Percentiles rank a stretch among this genome's conserved stretches.
These are phyloP conservation scores for Phalacrocorax carbo DNA, from an alignment of 2,113 vertebrate genomes.

Conservation along the genomic window DNA sequence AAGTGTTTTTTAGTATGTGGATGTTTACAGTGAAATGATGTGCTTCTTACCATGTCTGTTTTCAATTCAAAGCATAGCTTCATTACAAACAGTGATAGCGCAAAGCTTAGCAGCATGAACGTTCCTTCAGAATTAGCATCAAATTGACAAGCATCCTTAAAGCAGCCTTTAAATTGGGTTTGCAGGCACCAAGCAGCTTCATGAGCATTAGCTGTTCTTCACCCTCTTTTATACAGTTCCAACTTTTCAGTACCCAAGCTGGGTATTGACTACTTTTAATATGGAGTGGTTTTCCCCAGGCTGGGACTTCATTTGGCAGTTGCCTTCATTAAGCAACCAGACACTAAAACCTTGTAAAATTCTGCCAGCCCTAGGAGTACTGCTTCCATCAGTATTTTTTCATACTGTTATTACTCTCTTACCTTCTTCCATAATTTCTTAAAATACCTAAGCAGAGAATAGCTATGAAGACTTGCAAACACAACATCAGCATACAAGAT, in stretches of 20 bases:
- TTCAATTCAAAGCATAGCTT: neutral
- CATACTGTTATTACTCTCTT: neutral
- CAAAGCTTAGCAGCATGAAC: neutral
- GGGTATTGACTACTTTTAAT: neutral
- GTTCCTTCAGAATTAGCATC: neutral
- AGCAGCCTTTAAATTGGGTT: neutral
- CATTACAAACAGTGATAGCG: neutral
- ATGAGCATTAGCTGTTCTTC: neutral
- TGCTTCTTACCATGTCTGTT: neutral
- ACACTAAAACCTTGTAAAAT: neutral
- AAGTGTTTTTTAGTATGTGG: neutral
- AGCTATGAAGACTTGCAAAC: neutral
- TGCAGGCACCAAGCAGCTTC: neutral
- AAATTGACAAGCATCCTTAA: neutral
- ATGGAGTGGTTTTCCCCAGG: neutral
- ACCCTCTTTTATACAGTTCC: neutral
- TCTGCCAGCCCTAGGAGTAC: neutral
- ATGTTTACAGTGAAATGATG: slow-evolving; percentile 3
- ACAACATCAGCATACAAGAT: neutral
- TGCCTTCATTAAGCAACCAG: neutral
- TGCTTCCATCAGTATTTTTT: neutral
- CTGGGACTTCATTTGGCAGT: neutral
- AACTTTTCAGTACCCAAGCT: neutral
- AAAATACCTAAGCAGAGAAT: neutral
- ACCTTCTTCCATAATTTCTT: neutral